phyloP scores from a whole-genome alignment of 2,797 vertebrate genomes.

The Ctenopoma kingsleyae region DNA sequence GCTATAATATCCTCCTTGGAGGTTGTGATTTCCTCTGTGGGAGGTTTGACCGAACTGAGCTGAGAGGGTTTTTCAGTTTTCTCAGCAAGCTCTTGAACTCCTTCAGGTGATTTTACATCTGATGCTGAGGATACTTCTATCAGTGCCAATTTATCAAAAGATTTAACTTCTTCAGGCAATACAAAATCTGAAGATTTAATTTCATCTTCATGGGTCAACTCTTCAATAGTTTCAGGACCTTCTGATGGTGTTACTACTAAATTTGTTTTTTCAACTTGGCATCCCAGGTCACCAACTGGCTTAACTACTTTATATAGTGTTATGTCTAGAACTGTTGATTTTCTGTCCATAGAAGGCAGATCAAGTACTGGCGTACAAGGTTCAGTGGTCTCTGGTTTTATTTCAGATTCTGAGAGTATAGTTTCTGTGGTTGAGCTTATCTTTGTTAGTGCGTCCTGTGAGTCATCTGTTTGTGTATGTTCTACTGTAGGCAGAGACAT shows the following conservation, averaged over 20 bases:
- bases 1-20: conserved; percentile 48
- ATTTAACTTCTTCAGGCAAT: conserved; percentile 13
- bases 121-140: conserved; percentile 23
- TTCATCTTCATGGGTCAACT: conserved; percentile 1
- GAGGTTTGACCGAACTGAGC: conserved; percentile 28
- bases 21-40: conserved; percentile 38
- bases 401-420: conserved; percentile 25
- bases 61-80: conserved; percentile 38
- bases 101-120: conserved; percentile 42
- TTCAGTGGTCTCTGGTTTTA: conserved; percentile 22
- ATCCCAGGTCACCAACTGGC: neutral
- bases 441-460: neutral
- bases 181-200: conserved; percentile 18
- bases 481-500: conserved; percentile 9
- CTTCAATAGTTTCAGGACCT: conserved; percentile 12
- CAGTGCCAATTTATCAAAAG: conserved; percentile 18
- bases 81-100: conserved; percentile 22
- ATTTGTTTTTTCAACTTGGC: conserved; percentile 24
- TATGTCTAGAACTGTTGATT: conserved; percentile 12
- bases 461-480: conserved; percentile 14
- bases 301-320: conserved; percentile 12
- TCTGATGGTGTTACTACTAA: conserved; percentile 15
- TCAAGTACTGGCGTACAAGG: conserved; percentile 19
- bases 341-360: conserved; percentile 12
- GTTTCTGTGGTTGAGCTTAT: conserved; percentile 25